Evolutionary conservation across 2,113 vertebrate genomes (phyloP).

Genomic region (Nerophis ophidion): DNA sequence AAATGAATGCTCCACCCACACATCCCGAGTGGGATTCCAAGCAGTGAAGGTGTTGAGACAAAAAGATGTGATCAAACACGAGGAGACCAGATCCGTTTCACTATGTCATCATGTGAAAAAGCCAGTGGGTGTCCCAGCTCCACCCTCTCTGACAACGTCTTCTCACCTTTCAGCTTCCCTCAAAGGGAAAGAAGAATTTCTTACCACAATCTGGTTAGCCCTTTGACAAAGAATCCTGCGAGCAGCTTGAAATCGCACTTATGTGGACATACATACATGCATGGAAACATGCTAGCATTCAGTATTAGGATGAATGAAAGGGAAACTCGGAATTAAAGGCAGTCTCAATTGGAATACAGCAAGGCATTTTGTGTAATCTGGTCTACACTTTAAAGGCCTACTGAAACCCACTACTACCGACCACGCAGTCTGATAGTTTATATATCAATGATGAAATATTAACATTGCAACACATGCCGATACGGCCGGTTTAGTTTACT

Average conservation of each 20-base stretch:
- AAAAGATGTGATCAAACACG: conserved; percentile 41
- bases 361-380: conserved; percentile 38
- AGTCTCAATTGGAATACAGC: conserved; percentile 36
- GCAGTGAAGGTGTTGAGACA: conserved; percentile 35
- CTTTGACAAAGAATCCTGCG: conserved; percentile 54
- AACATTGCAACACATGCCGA: no score
- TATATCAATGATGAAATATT: no score
- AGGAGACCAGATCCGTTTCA: conserved; percentile 54
- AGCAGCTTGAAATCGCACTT: conserved; percentile 38
- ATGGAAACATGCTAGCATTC: conserved; percentile 26
- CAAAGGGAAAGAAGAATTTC: conserved; percentile 59
- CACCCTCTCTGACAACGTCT: conserved; percentile 8
- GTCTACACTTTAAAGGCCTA: no score
- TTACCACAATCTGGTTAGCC: conserved; percentile 63
- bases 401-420: no score
- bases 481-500: no score
- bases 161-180: conserved; percentile 62
- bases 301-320: conserved; percentile 36
- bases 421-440: no score
- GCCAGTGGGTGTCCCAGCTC: conserved; percentile 27
- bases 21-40: conserved; percentile 11
- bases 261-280: conserved; percentile 16
- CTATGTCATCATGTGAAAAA: conserved; percentile 54
- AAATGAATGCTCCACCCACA: conserved; percentile 15
- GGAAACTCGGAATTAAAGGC: conserved; percentile 52